These are phyloP conservation scores for Alosa alosa DNA, from an alignment of 2,113 vertebrate species.

Conservation along the genomic window DNA sequence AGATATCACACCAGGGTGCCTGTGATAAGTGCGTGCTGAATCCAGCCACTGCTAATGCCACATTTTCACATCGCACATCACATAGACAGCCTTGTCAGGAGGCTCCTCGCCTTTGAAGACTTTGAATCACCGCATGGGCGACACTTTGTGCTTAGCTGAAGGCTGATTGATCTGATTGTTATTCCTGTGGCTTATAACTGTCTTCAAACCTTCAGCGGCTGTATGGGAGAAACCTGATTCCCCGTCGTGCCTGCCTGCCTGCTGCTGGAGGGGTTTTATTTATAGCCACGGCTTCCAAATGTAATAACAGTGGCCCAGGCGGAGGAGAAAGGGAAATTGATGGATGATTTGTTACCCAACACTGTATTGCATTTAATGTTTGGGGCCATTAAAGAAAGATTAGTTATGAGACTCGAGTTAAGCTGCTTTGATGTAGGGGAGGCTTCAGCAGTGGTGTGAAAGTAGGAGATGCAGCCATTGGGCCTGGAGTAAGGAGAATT, in stretches of 20 bases:
- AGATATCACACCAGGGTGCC: neutral
- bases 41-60: neutral
- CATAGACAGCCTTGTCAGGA: neutral
- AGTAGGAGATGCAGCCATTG: neutral
- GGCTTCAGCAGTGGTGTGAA: neutral
- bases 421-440: neutral
- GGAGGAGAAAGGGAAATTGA: neutral
- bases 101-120: neutral
- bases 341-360: constrained; percentile 41
- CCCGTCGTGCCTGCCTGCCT: constrained; percentile 29
- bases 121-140: neutral
- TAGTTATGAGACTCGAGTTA: constrained; percentile 24
- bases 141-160: neutral
- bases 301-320: constrained; percentile 44
- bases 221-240: neutral
- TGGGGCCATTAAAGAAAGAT: constrained; percentile 51
- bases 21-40: neutral
- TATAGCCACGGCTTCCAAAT: constrained; percentile 50
- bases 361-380: constrained; percentile 43
- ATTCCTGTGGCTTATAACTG: constrained; percentile 16
- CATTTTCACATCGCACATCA: neutral
- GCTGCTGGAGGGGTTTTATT: constrained; percentile 55
- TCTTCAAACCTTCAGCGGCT: constrained; percentile 19
- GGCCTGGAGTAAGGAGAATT: neutral
- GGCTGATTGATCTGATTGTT: constrained; percentile 15